These are phyloP conservation scores for Crepidodera aurea DNA, from an alignment of 2,888 invertebrate genomes.

Conservation along the genomic window DNA sequence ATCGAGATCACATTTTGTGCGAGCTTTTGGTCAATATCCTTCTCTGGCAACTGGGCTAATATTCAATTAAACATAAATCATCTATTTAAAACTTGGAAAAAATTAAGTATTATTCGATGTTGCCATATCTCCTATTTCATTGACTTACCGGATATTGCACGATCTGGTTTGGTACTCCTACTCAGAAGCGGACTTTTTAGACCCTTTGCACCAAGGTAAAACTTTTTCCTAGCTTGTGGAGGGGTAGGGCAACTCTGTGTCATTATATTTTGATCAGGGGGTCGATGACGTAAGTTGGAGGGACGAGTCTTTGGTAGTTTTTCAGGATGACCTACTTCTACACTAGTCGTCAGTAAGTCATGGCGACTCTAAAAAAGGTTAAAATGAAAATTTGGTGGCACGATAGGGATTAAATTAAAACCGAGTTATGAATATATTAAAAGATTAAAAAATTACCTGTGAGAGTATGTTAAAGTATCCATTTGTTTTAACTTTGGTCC, in stretches of 20 bases:
- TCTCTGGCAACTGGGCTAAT: too few species aligned
- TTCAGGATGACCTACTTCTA: slow-evolving; percentile 63
- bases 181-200: slow-evolving; percentile 79
- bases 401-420: not conserved
- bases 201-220: slow-evolving; percentile 84
- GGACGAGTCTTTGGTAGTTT: slow-evolving; percentile 70
- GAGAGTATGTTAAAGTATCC: slow-evolving; percentile 73
- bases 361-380: slow-evolving; percentile 50
- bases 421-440: not conserved
- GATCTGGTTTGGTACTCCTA: slow-evolving; percentile 63
- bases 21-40: too few species aligned
- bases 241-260: slow-evolving; percentile 84
- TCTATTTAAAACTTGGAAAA: too few species aligned
- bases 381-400: too few species aligned
- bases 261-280: slow-evolving; percentile 64
- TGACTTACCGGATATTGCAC: slow-evolving; percentile 74
- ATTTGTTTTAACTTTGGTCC: slow-evolving; percentile 71
- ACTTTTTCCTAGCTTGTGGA: slow-evolving; percentile 77
- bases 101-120: too few species aligned
- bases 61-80: too few species aligned
- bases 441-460: slow-evolving; percentile 61
- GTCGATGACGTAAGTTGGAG: slow-evolving; percentile 58
- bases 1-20: too few species aligned
- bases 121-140: too few species aligned
- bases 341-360: slow-evolving; percentile 48